Evolutionary conservation across 2,797 vertebrate genomes (phyloP).

Genomic region (Tolypeutes matacus): DNA sequence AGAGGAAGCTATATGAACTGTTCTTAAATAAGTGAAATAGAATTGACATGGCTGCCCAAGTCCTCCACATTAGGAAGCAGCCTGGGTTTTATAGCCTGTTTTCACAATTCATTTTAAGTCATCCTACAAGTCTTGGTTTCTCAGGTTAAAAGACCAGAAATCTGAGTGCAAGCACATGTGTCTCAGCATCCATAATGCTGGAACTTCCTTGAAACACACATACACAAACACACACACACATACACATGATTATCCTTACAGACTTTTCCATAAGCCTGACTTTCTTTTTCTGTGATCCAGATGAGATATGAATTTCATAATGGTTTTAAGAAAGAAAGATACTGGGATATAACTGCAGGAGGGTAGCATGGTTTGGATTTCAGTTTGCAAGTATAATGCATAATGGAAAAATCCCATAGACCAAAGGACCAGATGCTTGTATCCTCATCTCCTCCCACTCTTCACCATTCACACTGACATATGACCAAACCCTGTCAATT

Average conservation of each 20-base stretch:
- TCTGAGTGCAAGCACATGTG: not conserved
- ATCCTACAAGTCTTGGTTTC: not conserved
- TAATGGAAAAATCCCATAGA: not conserved
- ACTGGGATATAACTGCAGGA: not conserved
- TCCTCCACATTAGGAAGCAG: not conserved
- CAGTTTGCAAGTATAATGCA: not conserved
- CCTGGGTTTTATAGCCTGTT: not conserved
- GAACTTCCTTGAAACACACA: not conserved
- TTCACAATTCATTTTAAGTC: constrained; percentile 1
- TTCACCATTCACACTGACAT: not conserved
- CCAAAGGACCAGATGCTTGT: not conserved
- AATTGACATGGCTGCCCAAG: not conserved
- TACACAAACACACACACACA: too few relatives aligned
- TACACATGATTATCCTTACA: too few relatives aligned
- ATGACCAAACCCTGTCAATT: not conserved
- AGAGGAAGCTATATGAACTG: not conserved
- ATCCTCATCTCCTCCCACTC: not conserved
- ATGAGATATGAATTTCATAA: not conserved
- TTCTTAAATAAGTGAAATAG: not conserved
- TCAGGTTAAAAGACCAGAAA: not conserved
- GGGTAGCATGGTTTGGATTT: not conserved
- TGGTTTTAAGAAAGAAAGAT: not conserved
- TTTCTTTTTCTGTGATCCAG: not conserved
- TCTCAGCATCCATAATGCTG: not conserved
- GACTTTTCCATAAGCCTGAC: not conserved